Evolutionary conservation across 2,888 invertebrate species (phyloP).

Genomic region (Athalia circularis): DNA sequence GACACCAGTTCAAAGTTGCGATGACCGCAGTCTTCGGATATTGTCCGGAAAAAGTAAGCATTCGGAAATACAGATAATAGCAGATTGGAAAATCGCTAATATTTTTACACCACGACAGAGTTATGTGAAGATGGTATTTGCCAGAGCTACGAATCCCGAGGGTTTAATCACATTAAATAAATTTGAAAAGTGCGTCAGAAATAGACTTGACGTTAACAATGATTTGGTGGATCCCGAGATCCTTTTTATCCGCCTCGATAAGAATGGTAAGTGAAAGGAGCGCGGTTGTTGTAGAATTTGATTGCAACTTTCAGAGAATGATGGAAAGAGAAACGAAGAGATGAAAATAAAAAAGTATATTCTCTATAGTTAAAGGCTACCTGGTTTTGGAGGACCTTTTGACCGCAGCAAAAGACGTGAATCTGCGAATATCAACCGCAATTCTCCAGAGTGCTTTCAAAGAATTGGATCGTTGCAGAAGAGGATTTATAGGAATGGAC

Average conservation of each 20-base stretch:
- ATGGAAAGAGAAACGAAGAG: not conserved
- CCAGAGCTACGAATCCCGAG: not conserved
- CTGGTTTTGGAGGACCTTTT: slow-evolving; percentile 5
- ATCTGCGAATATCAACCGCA: slow-evolving; percentile 48
- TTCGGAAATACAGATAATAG: too few relatives aligned
- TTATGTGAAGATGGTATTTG: slow-evolving; percentile 26
- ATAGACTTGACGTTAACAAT: slow-evolving; percentile 1
- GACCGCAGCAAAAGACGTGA: slow-evolving; percentile 46
- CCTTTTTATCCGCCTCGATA: slow-evolving; percentile 32
- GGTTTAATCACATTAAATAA: slow-evolving; percentile 26
- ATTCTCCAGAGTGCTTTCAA: slow-evolving; percentile 54
- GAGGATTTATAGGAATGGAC: slow-evolving; percentile 52
- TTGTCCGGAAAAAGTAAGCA: slow-evolving; percentile 54
- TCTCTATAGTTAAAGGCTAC: slow-evolving; percentile 28
- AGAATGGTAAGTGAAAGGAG: slow-evolving; percentile 10
- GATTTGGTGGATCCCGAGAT: not conserved
- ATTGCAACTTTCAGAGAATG: not conserved
- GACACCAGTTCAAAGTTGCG: slow-evolving; percentile 55
- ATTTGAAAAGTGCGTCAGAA: slow-evolving; percentile 14
- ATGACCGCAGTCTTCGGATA: slow-evolving; percentile 58
- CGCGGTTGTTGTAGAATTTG: too few relatives aligned
- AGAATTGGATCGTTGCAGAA: slow-evolving; percentile 52
- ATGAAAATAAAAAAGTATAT: not conserved
- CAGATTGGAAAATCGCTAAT: not conserved
- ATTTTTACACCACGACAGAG: slow-evolving; percentile 1